Evolutionary conservation across 1,140 invertebrate species (phyloP).

Genomic region (Hesperophylax magnus): DNA sequence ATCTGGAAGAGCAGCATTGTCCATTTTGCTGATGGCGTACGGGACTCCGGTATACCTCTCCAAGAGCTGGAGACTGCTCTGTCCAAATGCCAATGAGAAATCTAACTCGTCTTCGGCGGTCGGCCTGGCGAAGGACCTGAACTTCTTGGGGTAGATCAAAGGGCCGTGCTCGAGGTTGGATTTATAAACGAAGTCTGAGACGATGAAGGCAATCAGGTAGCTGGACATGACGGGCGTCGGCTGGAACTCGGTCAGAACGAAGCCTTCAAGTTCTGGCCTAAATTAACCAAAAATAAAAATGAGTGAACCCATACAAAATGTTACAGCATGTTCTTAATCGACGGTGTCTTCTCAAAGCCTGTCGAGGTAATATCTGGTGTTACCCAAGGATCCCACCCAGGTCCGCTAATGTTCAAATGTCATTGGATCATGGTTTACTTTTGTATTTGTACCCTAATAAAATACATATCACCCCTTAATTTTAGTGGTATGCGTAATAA

Average conservation of each 20-base stretch:
- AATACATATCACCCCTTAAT: no score
- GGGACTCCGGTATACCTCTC: neutral
- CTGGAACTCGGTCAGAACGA: slow-evolving; percentile 71
- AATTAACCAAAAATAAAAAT: neutral
- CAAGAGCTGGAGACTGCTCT: slow-evolving; percentile 65
- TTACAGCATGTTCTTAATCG: no score
- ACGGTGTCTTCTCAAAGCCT: no score
- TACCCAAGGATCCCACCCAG: no score
- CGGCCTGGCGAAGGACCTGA: slow-evolving; percentile 76
- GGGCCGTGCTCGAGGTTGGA: slow-evolving; percentile 63
- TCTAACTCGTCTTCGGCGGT: slow-evolving; percentile 75
- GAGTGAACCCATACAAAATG: slow-evolving; percentile 75
- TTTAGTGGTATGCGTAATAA: no score
- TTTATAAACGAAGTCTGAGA: slow-evolving; percentile 78
- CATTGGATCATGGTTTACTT: no score
- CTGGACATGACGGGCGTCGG: slow-evolving; percentile 84
- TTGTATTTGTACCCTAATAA: no score
- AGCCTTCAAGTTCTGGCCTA: neutral
- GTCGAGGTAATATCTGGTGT: no score
- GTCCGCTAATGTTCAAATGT: no score
- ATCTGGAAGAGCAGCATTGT: slow-evolving; percentile 83
- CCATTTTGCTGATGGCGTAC: slow-evolving; percentile 72
- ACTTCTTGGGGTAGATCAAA: slow-evolving; percentile 63
- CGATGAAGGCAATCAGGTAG: slow-evolving; percentile 83
- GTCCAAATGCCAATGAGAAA: slow-evolving; percentile 71